Evolutionary conservation across 2,888 invertebrate species (phyloP), one percentile per base, ranked within the genome.

Genomic region (Mesochorus sp.): DNA sequence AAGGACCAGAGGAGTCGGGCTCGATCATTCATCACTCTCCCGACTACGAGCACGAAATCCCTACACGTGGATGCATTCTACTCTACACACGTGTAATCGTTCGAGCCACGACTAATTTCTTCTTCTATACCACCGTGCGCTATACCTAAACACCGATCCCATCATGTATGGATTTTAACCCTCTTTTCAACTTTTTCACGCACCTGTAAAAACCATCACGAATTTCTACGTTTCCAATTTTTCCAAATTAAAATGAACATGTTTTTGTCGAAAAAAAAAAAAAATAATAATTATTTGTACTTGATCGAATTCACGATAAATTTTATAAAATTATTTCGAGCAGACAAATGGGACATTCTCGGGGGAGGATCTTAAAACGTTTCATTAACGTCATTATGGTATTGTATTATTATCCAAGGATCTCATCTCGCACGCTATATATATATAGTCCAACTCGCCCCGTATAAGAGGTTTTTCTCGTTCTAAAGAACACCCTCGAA

Each of bases 11-110:
- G 28, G 39, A 26, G 72, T 49, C 77, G 47, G 74, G 64, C 64
- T 62, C 34, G 72, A 76, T 78, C 79, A 81, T 80, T 81, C 73
- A 81, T 81, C 81, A 76, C 75, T 37, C 70, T 76, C 74, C 47
- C 55, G 62, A 37, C 73, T 66, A 61, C 21, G 53, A 44, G 64
- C 61, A 62, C 68, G 61, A 42, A 47, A 44, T 37, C 68, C 17
- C 61, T 34, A 12, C 3, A 31, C 12, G 3, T 26, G 1, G n/a
- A n/a, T n/a, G n/a, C n/a, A n/a, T n/a, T n/a, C n/a, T n/a, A n/a
- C n/a, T 19, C 14, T 49, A 37, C 10, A 49, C 12, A 24, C 14
- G 37, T 64, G 31, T 64, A 62, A n/a, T 70, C 68, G 47, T 44
- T 64, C 12, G 10, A 64, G 49, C 64, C 57, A 70, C 47, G 39